Conservation (phyloP, 2,888 invertebrate genomes). For the Meiosimyza decipiens region DNA sequence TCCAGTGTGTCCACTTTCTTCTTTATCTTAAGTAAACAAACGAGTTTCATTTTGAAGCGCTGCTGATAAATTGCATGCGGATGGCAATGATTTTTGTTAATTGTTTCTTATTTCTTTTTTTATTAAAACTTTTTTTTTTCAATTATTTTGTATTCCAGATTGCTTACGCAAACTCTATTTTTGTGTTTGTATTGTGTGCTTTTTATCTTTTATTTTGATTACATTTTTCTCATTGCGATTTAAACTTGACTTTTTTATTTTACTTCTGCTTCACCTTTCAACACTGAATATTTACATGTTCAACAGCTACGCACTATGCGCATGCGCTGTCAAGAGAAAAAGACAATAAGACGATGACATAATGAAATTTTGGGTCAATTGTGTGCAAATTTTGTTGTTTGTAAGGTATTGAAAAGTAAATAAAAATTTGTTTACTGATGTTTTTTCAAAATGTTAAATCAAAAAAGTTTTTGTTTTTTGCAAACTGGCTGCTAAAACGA, state of each 20-base stretch:
- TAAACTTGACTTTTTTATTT: background rate
- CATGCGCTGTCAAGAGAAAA: too few species aligned
- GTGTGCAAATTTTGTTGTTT: too few species aligned
- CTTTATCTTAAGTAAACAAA: too few species aligned
- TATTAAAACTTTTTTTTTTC: background rate
- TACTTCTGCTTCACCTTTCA: background rate
- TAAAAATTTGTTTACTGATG: too few species aligned
- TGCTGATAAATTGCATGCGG: constrained; percentile 5
- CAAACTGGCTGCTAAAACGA: too few species aligned
- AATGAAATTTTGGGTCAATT: too few species aligned
- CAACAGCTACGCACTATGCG: constrained; percentile 12
- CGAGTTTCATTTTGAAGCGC: background rate
- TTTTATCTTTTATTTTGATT: background rate
- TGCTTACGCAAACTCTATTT: constrained; percentile 12
- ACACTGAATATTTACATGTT: background rate
- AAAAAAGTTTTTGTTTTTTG: too few species aligned
- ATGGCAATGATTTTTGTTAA: constrained; percentile 12
- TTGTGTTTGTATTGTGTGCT: constrained; percentile 1
- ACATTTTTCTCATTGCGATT: background rate
- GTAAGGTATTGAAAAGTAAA: too few species aligned
- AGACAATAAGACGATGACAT: too few species aligned
- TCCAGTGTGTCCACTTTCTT: constrained; percentile 1
- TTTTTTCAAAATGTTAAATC: too few species aligned
- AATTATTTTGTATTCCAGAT: background rate
- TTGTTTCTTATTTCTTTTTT: background rate